Conservation (phyloP, 2,113 vertebrate genomes). For the Cephalopterus ornatus region DNA sequence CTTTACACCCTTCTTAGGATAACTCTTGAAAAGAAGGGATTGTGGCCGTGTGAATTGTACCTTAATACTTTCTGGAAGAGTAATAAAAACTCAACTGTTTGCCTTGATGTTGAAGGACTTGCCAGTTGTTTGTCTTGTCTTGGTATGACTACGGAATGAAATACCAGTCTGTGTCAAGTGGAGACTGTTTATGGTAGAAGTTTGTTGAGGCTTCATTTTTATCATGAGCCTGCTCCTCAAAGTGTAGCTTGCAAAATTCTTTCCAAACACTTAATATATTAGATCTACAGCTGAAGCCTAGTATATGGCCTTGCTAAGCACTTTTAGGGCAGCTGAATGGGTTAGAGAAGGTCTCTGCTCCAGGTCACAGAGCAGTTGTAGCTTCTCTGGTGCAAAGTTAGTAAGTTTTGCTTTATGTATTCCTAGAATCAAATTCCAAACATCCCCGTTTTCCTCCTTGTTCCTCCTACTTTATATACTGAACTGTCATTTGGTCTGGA, state of each 20-base stretch:
- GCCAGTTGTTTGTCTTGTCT: constrained; percentile 24
- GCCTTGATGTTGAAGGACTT: constrained; percentile 30
- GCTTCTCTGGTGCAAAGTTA: too few relatives aligned
- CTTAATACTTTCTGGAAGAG: not conserved
- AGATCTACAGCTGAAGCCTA: not conserved
- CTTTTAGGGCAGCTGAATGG: not conserved
- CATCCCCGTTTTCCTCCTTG: too few relatives aligned
- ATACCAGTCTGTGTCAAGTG: not conserved
- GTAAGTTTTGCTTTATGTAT: too few relatives aligned
- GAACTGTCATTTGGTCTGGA: not conserved
- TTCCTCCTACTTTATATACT: too few relatives aligned
- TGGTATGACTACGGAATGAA: not conserved
- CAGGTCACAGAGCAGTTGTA: not conserved
- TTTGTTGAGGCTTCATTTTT: constrained; percentile 49
- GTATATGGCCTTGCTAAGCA: not conserved
- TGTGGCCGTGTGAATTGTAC: not conserved
- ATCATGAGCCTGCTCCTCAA: not conserved
- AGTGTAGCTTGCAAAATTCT: not conserved
- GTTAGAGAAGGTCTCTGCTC: not conserved
- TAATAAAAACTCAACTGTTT: not conserved
- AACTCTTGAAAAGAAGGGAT: not conserved
- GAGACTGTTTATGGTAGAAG: not conserved
- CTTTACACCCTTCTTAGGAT: not conserved
- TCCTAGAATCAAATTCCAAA: too few relatives aligned
- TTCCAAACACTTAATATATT: not conserved